These are phyloP conservation scores for Tipula confusa DNA, from an alignment of 2,888 invertebrate genomes.

Conservation along the genomic window DNA sequence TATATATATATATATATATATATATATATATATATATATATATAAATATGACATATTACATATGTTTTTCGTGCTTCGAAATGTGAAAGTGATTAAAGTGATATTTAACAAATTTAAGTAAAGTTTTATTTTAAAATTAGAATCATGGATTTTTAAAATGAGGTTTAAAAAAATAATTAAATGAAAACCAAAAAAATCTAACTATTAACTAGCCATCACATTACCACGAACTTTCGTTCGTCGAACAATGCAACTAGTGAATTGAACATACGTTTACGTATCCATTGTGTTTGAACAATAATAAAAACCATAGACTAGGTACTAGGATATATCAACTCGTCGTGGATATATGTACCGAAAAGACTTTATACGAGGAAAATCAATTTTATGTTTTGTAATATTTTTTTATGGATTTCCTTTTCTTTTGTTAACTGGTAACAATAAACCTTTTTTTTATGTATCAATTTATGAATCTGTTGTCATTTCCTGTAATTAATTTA, in stretches of 20 bases:
- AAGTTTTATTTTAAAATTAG: not conserved
- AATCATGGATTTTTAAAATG: too few relatives aligned
- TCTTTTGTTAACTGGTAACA: not conserved
- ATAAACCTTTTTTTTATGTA: not conserved
- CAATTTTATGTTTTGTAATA: not conserved
- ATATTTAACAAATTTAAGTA: not conserved
- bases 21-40: not conserved
- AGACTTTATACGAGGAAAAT: not conserved
- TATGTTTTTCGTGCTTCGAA: not conserved
- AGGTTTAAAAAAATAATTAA: too few relatives aligned
- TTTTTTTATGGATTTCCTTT: slow-evolving; percentile 21
- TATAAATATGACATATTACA: not conserved
- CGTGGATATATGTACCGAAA: not conserved
- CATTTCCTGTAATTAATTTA: slow-evolving; percentile 25
- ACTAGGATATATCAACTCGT: not conserved
- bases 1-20: not conserved
- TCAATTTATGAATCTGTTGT: slow-evolving; percentile 20
- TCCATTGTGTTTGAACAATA: not conserved
- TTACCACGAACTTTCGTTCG: not conserved
- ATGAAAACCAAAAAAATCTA: not conserved
- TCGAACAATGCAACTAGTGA: slow-evolving; percentile 25
- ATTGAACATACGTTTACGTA: not conserved
- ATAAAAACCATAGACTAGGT: not conserved
- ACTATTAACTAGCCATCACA: not conserved
- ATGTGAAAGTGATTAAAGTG: slow-evolving; percentile 25